Conservation (phyloP, 2,888 invertebrate species). For the Sinodicranocentrus sp. region DNA sequence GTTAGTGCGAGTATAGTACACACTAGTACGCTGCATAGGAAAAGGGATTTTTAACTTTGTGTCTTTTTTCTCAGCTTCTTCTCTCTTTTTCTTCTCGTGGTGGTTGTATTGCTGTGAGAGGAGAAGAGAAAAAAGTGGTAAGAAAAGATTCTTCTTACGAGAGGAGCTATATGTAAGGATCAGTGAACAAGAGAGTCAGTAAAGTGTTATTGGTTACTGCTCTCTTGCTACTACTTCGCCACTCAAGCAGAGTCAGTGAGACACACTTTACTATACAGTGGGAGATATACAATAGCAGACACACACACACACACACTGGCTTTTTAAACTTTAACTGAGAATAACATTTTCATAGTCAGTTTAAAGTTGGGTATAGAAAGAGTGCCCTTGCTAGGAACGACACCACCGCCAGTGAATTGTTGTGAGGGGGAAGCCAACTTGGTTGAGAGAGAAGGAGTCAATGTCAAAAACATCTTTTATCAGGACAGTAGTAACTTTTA, state of each 20-base stretch:
- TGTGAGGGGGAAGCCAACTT: no score
- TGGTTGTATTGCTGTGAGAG: neutral
- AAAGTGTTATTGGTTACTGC: neutral
- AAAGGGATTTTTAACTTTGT: neutral
- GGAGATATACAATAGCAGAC: neutral
- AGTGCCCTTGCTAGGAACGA: neutral
- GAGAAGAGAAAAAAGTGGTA: conserved; percentile 6
- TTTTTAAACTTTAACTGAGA: neutral
- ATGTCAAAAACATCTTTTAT: no score
- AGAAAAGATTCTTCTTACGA: conserved; percentile 20
- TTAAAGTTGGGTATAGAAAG: neutral
- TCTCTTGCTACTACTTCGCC: neutral
- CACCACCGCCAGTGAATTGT: no score
- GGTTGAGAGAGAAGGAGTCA: no score
- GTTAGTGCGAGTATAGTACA: no score
- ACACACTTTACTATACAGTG: neutral
- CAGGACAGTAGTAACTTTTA: no score
- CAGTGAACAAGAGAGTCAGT: conserved; percentile 61
- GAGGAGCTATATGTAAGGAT: conserved; percentile 19
- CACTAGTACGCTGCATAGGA: neutral
- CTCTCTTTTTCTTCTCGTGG: neutral
- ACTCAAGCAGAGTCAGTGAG: conserved; percentile 3
- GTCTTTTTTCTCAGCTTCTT: neutral
- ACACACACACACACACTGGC: neutral
- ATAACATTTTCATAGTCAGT: neutral